Base-by-base conservation (phyloP, 2,888 invertebrate species). In the Cancer borealis region DNA sequence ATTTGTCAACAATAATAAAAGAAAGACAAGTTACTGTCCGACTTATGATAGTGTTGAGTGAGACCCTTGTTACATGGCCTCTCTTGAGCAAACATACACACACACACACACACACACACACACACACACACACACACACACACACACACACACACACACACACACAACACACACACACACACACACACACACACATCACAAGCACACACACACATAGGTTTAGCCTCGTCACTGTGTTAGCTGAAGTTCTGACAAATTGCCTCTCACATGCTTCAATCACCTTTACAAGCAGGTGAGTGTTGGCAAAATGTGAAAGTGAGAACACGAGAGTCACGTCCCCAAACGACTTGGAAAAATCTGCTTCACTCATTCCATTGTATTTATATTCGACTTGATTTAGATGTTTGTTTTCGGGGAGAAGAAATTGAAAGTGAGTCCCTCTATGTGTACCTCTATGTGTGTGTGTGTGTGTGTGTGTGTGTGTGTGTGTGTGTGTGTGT, bases 191-290 rank as follows among this genome's bases (percentile, higher is more conserved):
- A 8, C n/a, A 26, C n/a, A 73, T 73, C 3, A 73, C n/a, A n/a
- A 3, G n/a, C 26, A 8, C 26, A 26, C 73, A 26, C 21, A 17
- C 54, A 54, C 26, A 91, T 30, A 84, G 3, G 5, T 45, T 26
- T 0, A 66, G 39, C n/a, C 26, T 60, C 26, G n/a, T 54, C 91
- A 91, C n/a, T 54, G 26, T 30, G 26, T 26, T 66, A 30, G 14
- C 10, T 91, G 12, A 60, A 91, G n/a, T 30, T 66, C 49, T 66
- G 47, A 91, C 54, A 60, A 54, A 91, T 91, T 60, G 54, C 54
- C 17, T 17, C 21, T 73, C 66, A 73, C 45, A 91, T 91, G 17
- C 26, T n/a, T 91, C 26, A 39, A 73, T 91, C 54, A 26, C 66
- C 30, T 91, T 60, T 60, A 30, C 30, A 30, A 54, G 26, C 54